Conservation (phyloP, 1,140 invertebrate genomes). For the Ylistrum balloti region DNA sequence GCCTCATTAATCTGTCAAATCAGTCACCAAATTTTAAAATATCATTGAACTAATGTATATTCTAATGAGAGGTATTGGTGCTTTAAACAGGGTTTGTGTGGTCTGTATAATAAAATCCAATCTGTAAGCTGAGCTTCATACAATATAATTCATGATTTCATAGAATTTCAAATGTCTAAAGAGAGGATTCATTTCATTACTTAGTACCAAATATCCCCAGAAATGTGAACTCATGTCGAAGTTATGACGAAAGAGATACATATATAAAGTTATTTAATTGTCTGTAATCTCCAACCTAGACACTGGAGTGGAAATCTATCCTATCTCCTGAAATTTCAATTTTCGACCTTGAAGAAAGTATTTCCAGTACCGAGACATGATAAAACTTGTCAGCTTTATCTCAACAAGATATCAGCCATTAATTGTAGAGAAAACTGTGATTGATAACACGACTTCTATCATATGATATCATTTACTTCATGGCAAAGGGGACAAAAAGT, state of each 20-base stretch:
- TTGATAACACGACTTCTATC: neutral
- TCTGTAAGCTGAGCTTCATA: neutral
- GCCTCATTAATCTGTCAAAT: neutral
- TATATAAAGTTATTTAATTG: neutral
- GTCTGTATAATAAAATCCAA: neutral
- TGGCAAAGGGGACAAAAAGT: constrained; percentile 1
- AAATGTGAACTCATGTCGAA: neutral
- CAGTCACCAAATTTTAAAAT: neutral
- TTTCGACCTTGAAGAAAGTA: neutral
- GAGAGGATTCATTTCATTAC: neutral
- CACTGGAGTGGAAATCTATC: neutral
- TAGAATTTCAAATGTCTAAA: neutral
- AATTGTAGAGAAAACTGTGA: constrained; percentile 1
- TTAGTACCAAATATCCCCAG: neutral
- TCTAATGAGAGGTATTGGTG: neutral
- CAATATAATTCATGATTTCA: neutral
- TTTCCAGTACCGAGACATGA: neutral
- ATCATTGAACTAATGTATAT: neutral
- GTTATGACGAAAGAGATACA: neutral
- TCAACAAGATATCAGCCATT: neutral
- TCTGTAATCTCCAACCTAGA: constrained; percentile 8
- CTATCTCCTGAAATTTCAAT: neutral
- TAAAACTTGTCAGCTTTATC: neutral
- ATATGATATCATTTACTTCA: constrained; percentile 18
- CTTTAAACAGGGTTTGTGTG: neutral